phyloP scores from a whole-genome alignment of 1,140 invertebrate species.

The Stratiolaelaps scimitus region DNA sequence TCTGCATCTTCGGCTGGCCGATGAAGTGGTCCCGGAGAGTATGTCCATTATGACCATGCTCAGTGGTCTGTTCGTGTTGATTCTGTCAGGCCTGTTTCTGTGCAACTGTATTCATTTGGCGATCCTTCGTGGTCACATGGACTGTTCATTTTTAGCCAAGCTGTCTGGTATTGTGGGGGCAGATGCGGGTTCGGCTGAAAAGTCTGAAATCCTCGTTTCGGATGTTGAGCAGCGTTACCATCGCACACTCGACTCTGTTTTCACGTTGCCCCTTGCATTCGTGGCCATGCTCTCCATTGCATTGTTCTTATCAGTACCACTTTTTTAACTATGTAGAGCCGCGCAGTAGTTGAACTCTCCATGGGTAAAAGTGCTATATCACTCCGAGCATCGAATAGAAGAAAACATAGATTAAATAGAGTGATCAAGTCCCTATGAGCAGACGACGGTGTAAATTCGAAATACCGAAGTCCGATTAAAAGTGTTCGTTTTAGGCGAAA shows the following conservation, averaged over 20 bases:
- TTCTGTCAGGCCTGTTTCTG: neutral
- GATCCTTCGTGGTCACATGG: neutral
- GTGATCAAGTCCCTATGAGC: too few species aligned
- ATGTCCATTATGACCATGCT: neutral
- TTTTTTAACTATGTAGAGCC: neutral
- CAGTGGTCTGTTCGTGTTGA: neutral
- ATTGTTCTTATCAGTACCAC: conserved; percentile 2
- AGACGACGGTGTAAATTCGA: too few species aligned
- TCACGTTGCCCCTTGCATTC: conserved; percentile 3
- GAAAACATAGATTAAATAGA: too few species aligned
- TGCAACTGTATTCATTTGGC: conserved; percentile 12
- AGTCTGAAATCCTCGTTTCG: conserved; percentile 10
- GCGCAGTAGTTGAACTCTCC: neutral
- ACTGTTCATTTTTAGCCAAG: neutral
- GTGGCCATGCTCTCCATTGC: neutral
- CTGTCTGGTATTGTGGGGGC: neutral
- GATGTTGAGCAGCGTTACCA: conserved; percentile 24
- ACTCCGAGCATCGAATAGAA: neutral
- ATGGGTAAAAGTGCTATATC: neutral
- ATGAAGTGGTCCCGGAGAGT: neutral
- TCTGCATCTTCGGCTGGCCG: neutral
- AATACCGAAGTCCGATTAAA: too few species aligned
- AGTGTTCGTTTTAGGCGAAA: too few species aligned
- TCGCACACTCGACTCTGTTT: conserved; percentile 3
- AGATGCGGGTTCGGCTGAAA: neutral